Evolutionary conservation across 2,113 vertebrate species (phyloP).

Genomic region (Percopsis transmontana): DNA sequence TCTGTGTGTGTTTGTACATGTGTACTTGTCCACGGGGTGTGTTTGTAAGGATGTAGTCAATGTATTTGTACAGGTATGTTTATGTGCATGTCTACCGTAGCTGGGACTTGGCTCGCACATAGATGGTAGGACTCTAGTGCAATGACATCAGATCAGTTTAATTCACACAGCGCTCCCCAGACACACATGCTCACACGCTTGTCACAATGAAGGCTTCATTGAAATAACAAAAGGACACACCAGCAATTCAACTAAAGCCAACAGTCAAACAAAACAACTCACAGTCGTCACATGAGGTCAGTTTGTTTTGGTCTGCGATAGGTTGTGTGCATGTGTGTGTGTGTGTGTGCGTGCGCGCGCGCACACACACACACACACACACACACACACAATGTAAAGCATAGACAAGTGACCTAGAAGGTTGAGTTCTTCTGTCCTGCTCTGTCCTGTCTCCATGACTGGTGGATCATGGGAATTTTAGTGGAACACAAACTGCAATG

Average conservation of each 20-base stretch:
- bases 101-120: background rate
- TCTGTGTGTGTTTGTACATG: background rate
- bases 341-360: background rate
- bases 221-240: constrained; percentile 1
- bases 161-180: constrained; percentile 2
- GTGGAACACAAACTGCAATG: background rate
- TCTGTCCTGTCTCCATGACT: no score
- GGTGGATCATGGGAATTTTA: no score
- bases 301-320: no score
- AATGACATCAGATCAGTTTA: background rate
- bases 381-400: background rate
- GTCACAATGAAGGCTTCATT: background rate
- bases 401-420: background rate
- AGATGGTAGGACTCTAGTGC: background rate
- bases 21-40: background rate
- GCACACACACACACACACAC: background rate
- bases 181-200: background rate
- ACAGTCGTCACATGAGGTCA: no score
- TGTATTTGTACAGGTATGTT: constrained; percentile 2
- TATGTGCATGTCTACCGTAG: background rate
- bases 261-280: no score
- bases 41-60: constrained; percentile 22
- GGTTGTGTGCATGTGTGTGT: background rate
- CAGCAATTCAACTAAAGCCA: no score
- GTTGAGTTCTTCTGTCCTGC: no score